These are phyloP conservation scores for Prionace glauca DNA, from an alignment of 2,797 vertebrate genomes.

Conservation along the genomic window DNA sequence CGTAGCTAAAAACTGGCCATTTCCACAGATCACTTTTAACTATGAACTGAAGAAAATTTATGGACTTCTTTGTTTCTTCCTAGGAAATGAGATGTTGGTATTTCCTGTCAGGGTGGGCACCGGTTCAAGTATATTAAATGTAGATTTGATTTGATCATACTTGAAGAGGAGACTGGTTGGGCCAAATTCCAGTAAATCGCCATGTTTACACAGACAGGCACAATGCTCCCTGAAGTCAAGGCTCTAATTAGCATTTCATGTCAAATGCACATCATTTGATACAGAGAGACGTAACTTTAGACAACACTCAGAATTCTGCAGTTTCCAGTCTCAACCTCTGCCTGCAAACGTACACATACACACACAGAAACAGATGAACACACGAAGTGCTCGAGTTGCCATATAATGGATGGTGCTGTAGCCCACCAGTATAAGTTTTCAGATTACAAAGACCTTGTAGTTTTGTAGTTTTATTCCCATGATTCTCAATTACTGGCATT, in stretches of 20 bases:
- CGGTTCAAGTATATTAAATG: conserved; percentile 11
- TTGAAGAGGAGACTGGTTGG: neutral
- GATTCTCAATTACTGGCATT: neutral
- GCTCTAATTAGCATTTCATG: conserved; percentile 19
- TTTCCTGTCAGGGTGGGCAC: neutral
- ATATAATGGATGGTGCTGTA: neutral
- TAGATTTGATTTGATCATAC: conserved; percentile 13
- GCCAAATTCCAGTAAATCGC: conserved; percentile 1
- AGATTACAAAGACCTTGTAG: neutral
- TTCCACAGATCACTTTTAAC: neutral
- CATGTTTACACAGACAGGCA: conserved; percentile 33
- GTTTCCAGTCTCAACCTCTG: neutral
- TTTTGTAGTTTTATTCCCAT: neutral
- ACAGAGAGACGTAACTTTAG: neutral
- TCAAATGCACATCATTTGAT: conserved; percentile 30
- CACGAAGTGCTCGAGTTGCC: neutral
- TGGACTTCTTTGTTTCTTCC: neutral
- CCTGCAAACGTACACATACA: neutral
- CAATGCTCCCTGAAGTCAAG: conserved; percentile 33
- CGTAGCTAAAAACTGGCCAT: neutral
- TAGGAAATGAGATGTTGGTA: neutral
- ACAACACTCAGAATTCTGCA: neutral
- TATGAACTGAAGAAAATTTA: neutral
- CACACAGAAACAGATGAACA: neutral
- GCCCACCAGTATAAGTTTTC: neutral